phyloP scores from a whole-genome alignment of 2,113 vertebrate species.

The Cyanoramphus novaezelandiae region DNA sequence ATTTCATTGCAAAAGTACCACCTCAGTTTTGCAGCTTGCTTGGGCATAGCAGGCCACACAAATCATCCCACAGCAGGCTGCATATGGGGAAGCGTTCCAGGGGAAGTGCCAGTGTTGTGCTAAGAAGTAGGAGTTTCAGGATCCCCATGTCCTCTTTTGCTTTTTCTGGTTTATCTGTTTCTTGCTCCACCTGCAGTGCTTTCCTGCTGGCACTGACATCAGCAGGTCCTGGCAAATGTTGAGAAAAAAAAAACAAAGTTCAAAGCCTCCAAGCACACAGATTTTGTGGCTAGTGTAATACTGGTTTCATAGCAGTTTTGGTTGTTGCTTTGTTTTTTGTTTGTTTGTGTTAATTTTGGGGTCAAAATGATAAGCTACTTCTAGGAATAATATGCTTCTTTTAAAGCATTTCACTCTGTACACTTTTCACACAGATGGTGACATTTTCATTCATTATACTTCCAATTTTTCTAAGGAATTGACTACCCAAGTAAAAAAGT shows the following conservation, averaged over 20 bases:
- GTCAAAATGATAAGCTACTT: slow-evolving; percentile 14
- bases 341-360: not conserved
- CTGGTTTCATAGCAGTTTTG: not conserved
- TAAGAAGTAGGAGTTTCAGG: not conserved
- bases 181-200: not conserved
- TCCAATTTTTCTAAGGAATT: slow-evolving; percentile 53
- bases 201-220: not conserved
- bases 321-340: not conserved
- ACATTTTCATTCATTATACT: slow-evolving; percentile 45
- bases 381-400: not conserved
- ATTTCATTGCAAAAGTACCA: not conserved
- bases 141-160: not conserved
- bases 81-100: not conserved
- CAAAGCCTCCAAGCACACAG: not conserved
- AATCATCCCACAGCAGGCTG: not conserved
- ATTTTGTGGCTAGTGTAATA: not conserved
- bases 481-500: slow-evolving; percentile 46
- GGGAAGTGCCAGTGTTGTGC: not conserved
- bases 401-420: not conserved
- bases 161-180: not conserved
- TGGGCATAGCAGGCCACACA: not conserved
- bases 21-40: not conserved
- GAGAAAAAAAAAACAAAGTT: not conserved
- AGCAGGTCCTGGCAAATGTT: not conserved
- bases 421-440: slow-evolving; percentile 65